A percentile compares a stretch with the other conserved stretches of the same genome.
Evolutionary conservation across 2,113 vertebrate species (phyloP).

Genomic region (Dasyprocta punctata): DNA sequence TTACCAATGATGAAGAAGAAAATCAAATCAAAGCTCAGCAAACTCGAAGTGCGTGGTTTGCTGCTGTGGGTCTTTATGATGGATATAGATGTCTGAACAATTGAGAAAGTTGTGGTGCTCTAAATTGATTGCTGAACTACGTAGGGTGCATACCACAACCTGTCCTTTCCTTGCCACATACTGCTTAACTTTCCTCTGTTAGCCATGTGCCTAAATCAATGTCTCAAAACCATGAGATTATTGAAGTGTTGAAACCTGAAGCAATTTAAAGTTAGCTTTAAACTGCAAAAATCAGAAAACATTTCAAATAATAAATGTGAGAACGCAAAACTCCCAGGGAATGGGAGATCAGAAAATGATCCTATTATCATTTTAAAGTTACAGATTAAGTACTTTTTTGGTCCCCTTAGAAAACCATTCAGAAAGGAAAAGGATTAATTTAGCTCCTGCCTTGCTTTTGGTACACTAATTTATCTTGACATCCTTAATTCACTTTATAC

Average conservation of each 20-base stretch:
- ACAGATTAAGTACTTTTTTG: background rate
- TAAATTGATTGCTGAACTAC: conserved; percentile 23
- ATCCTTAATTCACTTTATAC: conserved; percentile 10
- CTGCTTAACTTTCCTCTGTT: conserved; percentile 19
- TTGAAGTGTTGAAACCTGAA: background rate
- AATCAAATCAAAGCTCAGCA: conserved; percentile 18
- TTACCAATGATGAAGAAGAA: conserved; percentile 21
- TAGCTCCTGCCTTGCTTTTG: background rate
- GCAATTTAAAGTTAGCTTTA: background rate
- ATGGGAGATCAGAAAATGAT: background rate
- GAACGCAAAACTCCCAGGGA: background rate
- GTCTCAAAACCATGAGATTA: background rate
- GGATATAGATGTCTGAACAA: conserved; percentile 1
- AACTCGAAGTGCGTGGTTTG: background rate
- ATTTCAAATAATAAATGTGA: background rate
- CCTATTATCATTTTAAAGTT: background rate
- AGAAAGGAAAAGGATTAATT: background rate
- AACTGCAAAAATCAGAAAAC: background rate
- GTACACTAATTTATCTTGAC: background rate
- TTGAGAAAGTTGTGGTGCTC: background rate
- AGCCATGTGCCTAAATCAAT: conserved; percentile 23
- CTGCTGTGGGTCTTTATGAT: background rate
- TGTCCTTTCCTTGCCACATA: background rate
- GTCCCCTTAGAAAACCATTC: background rate
- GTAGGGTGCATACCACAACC: background rate